phyloP scores from a whole-genome alignment of 2,113 vertebrate species.

The Collichthys lucidus region DNA sequence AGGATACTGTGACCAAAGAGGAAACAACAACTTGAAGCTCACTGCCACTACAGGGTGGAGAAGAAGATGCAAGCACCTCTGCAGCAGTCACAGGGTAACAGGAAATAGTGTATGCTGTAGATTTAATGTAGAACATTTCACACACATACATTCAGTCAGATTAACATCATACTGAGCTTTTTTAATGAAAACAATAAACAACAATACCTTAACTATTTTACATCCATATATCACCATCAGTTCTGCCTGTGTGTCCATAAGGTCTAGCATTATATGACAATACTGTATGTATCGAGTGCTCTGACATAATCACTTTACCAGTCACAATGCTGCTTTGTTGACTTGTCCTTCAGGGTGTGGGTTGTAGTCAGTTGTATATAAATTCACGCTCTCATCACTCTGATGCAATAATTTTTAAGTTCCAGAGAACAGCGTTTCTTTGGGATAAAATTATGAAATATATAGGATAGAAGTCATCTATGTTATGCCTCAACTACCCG shows the following conservation, averaged over 20 bases:
- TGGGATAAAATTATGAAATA: not conserved
- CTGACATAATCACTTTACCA: not conserved
- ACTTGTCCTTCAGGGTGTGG: not conserved
- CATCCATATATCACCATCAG: not conserved
- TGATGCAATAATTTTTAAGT: no score
- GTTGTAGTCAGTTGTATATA: not conserved
- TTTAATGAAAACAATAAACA: not conserved
- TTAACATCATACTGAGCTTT: not conserved
- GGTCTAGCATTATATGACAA: not conserved
- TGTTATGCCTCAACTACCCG: no score
- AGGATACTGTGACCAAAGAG: slow-evolving; percentile 60
- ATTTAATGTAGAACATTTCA: slow-evolving; percentile 28
- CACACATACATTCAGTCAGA: slow-evolving; percentile 9
- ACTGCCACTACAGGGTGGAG: slow-evolving; percentile 20
- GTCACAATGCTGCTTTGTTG: not conserved
- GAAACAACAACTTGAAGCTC: slow-evolving; percentile 29
- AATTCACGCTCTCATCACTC: no score
- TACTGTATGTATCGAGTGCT: not conserved
- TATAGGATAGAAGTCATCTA: no score
- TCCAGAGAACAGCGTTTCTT: not conserved
- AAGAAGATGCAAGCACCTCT: slow-evolving; percentile 11
- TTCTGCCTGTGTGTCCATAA: not conserved
- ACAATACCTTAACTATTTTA: not conserved
- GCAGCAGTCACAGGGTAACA: not conserved
- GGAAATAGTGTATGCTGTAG: not conserved